These are phyloP conservation scores for Danaus melanippus DNA, from an alignment of 1,140 invertebrate genomes.

Conservation along the genomic window DNA sequence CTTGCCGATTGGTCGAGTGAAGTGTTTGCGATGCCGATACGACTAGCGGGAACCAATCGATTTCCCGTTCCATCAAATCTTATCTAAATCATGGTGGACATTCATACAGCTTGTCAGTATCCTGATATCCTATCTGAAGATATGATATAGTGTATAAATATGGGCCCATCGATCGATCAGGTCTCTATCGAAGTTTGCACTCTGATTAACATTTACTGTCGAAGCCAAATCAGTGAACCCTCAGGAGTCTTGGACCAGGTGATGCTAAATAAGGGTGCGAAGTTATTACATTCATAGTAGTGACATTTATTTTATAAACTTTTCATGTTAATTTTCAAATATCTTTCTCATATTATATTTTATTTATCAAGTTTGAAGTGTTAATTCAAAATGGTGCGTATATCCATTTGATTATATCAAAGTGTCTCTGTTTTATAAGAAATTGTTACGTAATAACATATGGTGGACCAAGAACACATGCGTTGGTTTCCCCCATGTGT, in stretches of 20 bases:
- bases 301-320: slow-evolving; percentile 3
- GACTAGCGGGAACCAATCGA: slow-evolving; percentile 56
- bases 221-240: slow-evolving; percentile 19
- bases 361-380: slow-evolving; percentile 1
- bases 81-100: slow-evolving; percentile 67
- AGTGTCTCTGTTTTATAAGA: slow-evolving; percentile 32
- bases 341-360: background rate
- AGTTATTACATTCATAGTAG: slow-evolving; percentile 8
- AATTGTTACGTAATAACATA: slow-evolving; percentile 56
- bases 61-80: slow-evolving; percentile 53
- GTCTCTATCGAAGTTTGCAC: slow-evolving; percentile 62
- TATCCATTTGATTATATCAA: slow-evolving; percentile 12
- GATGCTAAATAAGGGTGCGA: slow-evolving; percentile 22
- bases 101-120: slow-evolving; percentile 54
- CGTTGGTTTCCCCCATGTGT: slow-evolving; percentile 30
- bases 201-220: slow-evolving; percentile 49
- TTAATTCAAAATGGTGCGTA: slow-evolving; percentile 1
- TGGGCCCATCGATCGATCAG: slow-evolving; percentile 67
- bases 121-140: slow-evolving; percentile 66
- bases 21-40: slow-evolving; percentile 65
- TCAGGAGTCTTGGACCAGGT: slow-evolving; percentile 12
- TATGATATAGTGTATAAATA: slow-evolving; percentile 70
- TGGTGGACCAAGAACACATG: slow-evolving; percentile 49
- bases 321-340: background rate
- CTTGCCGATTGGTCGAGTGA: slow-evolving; percentile 56